Evolutionary conservation across 2,888 invertebrate genomes (phyloP).

Genomic region (Macaria notata): DNA sequence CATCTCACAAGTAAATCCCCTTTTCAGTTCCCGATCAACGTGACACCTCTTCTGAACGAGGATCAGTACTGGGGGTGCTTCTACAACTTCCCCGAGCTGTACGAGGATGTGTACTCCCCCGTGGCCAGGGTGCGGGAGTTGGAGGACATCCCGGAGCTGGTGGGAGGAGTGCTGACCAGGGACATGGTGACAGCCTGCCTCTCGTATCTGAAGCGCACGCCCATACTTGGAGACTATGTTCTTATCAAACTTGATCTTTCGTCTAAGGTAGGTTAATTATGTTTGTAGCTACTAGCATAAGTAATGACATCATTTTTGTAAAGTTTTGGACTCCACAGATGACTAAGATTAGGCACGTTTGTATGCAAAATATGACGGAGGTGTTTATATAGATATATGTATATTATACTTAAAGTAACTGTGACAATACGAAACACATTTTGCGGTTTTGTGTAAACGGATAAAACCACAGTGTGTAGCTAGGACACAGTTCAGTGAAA

Average conservation of each 20-base stretch:
- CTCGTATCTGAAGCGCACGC: slow-evolving; percentile 77
- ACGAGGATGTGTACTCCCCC: slow-evolving; percentile 62
- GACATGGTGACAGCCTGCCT: slow-evolving; percentile 77
- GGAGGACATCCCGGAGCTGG: slow-evolving; percentile 58
- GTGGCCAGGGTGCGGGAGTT: slow-evolving; percentile 49
- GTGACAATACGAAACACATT: too few relatives aligned
- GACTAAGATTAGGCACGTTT: too few relatives aligned
- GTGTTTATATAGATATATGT: too few relatives aligned
- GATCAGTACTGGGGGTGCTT: slow-evolving; percentile 70
- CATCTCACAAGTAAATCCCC: too few relatives aligned
- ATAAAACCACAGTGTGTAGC: too few relatives aligned
- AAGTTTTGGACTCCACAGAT: too few relatives aligned
- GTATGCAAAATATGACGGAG: too few relatives aligned
- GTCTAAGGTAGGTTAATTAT: slow-evolving; percentile 49
- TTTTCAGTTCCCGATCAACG: slow-evolving; percentile 59
- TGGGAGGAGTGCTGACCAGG: slow-evolving; percentile 73
- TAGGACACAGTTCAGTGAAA: too few relatives aligned
- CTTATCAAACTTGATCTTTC: slow-evolving; percentile 80
- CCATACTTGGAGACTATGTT: slow-evolving; percentile 77
- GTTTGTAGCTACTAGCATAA: too few relatives aligned
- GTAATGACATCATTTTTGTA: too few relatives aligned
- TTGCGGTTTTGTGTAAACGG: too few relatives aligned
- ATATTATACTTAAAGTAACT: too few relatives aligned
- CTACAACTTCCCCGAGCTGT: slow-evolving; percentile 69
- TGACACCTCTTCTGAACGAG: slow-evolving; percentile 64